Percentiles rank a stretch among this genome's conserved stretches.
These are phyloP conservation scores for Thrips palmi DNA, from an alignment of 1,140 invertebrate species.

Conservation along the genomic window DNA sequence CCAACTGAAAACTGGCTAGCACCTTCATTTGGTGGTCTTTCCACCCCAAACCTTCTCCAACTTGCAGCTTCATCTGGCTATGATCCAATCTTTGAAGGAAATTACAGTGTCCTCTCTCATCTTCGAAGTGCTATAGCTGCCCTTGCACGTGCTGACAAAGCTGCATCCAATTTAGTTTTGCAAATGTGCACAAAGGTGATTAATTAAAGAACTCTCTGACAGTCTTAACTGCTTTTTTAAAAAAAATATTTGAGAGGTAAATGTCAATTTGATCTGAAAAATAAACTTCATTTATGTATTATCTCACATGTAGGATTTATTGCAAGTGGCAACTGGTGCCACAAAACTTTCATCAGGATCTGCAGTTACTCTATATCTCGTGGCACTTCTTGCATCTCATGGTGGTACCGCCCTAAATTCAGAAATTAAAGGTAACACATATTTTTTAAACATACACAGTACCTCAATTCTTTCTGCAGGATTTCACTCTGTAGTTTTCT, in stretches of 20 bases:
- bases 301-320: slow-evolving; percentile 32
- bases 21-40: neutral
- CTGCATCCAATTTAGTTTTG: slow-evolving; percentile 33
- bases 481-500: neutral
- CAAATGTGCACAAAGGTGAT: slow-evolving; percentile 38
- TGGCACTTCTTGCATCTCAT: slow-evolving; percentile 30
- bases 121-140: slow-evolving; percentile 34
- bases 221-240: slow-evolving; percentile 4
- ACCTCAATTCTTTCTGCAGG: slow-evolving; percentile 1
- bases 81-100: too few species aligned
- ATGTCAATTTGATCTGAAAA: neutral
- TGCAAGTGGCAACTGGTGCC: slow-evolving; percentile 27
- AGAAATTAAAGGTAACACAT: slow-evolving; percentile 20
- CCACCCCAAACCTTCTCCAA: neutral
- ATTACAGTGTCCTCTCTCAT: too few species aligned
- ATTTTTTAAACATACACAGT: slow-evolving; percentile 8
- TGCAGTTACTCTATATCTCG: slow-evolving; percentile 39
- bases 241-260: slow-evolving; percentile 6
- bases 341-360: slow-evolving; percentile 20
- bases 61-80: too few species aligned
- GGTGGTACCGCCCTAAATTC: slow-evolving; percentile 23
- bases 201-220: too few species aligned
- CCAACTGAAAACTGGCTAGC: neutral
- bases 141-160: slow-evolving; percentile 31
- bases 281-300: slow-evolving; percentile 8